Evolutionary conservation across 2,888 invertebrate genomes (phyloP), one percentile per base, ranked within the genome.

Genomic region (Hartigia nigra): DNA sequence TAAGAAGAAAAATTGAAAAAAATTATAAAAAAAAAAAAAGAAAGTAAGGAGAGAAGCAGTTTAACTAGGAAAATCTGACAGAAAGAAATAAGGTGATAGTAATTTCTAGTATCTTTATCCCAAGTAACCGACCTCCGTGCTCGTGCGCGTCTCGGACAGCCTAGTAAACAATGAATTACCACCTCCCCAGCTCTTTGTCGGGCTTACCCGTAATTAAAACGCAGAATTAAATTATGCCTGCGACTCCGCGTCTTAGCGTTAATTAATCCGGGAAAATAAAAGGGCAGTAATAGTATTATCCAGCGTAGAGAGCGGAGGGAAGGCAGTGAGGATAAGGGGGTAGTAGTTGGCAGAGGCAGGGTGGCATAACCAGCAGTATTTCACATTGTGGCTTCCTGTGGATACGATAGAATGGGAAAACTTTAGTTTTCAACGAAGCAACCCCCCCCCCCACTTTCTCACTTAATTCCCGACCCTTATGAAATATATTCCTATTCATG

Each of bases 201-300:
- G 72, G 79, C 77, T 69, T 36, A 74, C 76, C 55, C 70, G 80
- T 83, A 84, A 86, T 86, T 86, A 84, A 84, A 85, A 84, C 80
- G 78, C 55, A 77, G 76, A 86, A 83, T 85, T 80, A 83, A 84
- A 85, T 83, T 86, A 77, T 75, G 81, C 80, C 78, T 74, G 76
- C 80, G 70, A 77, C 80, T 23, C 31, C 75, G 77, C 76, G 78
- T 81, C 81, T 82, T 77, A 79, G 77, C 83, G 80, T 86, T 86
- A 85, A 86, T 86, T 86, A 84, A 84, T 86, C 80, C 82, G 75
- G 31, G 76, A 81, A 83, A 84, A 82, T 82, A 84, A 83, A 82
- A 83, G 76, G 78, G 74, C 70, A 34, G 76, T 80, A 82, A 80
- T 76, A 81, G 81, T 80, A 82, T 84, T 78, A 82, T 81, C 78